phyloP scores from a whole-genome alignment of 2,113 vertebrate species.

The Centropus bengalensis region DNA sequence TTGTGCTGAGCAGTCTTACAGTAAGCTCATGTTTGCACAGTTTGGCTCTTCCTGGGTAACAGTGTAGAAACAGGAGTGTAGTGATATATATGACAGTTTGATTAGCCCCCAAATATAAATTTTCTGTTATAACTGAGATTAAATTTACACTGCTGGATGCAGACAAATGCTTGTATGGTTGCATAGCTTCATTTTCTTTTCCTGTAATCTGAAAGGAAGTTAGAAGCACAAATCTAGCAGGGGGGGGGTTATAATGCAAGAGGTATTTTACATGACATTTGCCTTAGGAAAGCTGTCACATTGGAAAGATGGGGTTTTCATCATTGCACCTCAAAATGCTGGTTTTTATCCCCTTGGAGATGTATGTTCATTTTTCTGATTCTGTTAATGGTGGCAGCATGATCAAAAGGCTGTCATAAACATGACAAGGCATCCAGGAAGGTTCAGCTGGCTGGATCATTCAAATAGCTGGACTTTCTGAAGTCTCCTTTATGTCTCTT shows the following conservation, averaged over 20 bases:
- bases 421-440: not conserved
- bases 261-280: not conserved
- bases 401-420: not conserved
- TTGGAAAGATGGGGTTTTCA: not conserved
- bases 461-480: not conserved
- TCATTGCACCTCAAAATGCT: not conserved
- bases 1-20: not conserved
- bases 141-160: not conserved
- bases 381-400: not conserved
- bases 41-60: conserved; percentile 31
- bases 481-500: not conserved
- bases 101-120: conserved; percentile 26
- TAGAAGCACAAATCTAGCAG: not conserved
- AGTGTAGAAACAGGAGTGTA: not conserved
- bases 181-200: not conserved
- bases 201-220: not conserved
- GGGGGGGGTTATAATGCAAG: not conserved
- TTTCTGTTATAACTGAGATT: not conserved
- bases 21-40: not conserved
- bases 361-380: not conserved
- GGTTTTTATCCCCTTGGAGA: not conserved
- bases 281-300: not conserved
- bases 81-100: conserved; percentile 1
- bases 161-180: not conserved
- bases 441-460: not conserved